phyloP scores from a whole-genome alignment of 2,888 invertebrate genomes.

The Bembecia ichneumoniformis region DNA sequence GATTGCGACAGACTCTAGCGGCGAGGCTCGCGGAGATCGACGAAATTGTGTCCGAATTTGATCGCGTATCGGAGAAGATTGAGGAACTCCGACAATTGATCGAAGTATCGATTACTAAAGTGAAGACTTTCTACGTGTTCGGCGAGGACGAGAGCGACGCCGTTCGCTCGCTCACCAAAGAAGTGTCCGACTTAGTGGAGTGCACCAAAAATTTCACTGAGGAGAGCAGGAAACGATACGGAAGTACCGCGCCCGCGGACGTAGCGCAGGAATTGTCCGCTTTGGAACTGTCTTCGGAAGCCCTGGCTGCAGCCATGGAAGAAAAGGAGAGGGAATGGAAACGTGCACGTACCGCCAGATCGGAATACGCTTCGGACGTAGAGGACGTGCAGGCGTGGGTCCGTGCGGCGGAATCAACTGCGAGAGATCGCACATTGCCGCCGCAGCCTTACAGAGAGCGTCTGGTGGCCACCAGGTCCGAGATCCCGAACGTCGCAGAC shows the following conservation, averaged over 20 bases:
- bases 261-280: conserved; percentile 85
- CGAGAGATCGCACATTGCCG: conserved; percentile 84
- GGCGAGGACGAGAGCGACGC: conserved; percentile 78
- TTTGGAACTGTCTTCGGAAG: conserved; percentile 86
- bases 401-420: conserved; percentile 84
- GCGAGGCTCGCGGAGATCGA: conserved; percentile 82
- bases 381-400: conserved; percentile 89
- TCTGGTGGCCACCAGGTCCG: conserved; percentile 82
- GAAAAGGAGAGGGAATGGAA: conserved; percentile 90
- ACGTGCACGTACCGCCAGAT: conserved; percentile 84
- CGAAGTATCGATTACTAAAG: conserved; percentile 76
- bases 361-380: conserved; percentile 84
- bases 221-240: conserved; percentile 75
- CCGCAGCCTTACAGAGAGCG: conserved; percentile 84
- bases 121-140: conserved; percentile 82
- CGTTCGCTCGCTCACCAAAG: conserved; percentile 70
- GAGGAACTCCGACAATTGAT: conserved; percentile 78
- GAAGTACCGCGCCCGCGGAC: conserved; percentile 80
- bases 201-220: conserved; percentile 73
- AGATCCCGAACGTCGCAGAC: conserved; percentile 80
- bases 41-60: conserved; percentile 83
- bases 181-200: conserved; percentile 71
- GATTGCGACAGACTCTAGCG: conserved; percentile 85
- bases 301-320: conserved; percentile 85
- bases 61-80: conserved; percentile 79